Base-by-base conservation (phyloP, 2,113 vertebrate species). In the Sinocyclocheilus anophthalmus region DNA sequence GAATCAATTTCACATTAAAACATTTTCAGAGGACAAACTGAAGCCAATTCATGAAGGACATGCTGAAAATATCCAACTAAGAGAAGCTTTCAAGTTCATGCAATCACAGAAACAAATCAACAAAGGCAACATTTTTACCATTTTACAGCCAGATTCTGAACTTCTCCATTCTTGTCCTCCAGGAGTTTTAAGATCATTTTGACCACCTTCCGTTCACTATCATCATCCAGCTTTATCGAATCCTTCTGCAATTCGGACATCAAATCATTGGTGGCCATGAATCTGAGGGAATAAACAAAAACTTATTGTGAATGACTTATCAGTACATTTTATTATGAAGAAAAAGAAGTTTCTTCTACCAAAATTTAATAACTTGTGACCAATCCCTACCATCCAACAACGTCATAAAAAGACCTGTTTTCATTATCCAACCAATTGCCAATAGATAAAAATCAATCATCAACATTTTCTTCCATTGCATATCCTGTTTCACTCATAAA, bases 191-290 rank as follows among this genome's bases (percentile, higher is more conserved):
- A 95, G 91, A 99, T 99, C 98, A 99, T 99, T 94, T 98, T 97
- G 87, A 99, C 98, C 89, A 99, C 98, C 91, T 99, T 99, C 85
- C 98, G 95, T 92, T 99, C 98, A 81, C 98, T 99, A 92, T 99
- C 98, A 87, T 99, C 98, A 92, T 99, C 98, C 94, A 99, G 94
- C 90, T 99, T 99, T 93, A 99, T 99, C 18, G 97, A 99, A 91
- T 99, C 98, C 92, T 99, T 99, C 87, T 99, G 98, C 18, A 99
- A 93, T 93, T 99, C 98, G 4, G 98, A 97, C 98, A 99, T 99
- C 94, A 99, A 93, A 91, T 99, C 98, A 91, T 99, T 99, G 26
- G 98, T 99, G 92, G 98, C 98, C 98, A 99, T 99, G 90, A 99
- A 99, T 94, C 98, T 99, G 92, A 50, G 45, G 45, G 22, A 76